Percentiles rank a stretch among this genome's conserved stretches.
Evolutionary conservation across 2,797 vertebrate genomes (phyloP).

Genomic region (Centroberyx gerrardi): DNA sequence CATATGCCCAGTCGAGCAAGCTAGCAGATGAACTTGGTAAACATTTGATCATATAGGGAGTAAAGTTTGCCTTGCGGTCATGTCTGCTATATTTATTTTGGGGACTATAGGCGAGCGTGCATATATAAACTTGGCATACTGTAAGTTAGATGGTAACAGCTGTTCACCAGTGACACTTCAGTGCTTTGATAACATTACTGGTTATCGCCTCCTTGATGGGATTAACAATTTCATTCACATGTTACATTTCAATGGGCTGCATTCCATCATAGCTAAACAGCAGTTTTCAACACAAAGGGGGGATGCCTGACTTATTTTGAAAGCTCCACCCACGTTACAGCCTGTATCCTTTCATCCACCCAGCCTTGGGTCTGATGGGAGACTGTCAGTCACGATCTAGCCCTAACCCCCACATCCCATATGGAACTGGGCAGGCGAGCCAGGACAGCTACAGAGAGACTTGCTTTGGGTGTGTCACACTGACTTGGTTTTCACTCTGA

Average conservation of each 20-base stretch:
- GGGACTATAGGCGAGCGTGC: background rate
- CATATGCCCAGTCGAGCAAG: background rate
- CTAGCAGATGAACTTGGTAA: background rate
- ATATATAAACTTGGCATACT: background rate
- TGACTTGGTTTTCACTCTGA: slow-evolving; percentile 26
- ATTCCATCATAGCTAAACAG: slow-evolving; percentile 38
- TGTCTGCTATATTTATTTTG: background rate
- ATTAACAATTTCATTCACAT: slow-evolving; percentile 10
- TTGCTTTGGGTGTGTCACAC: slow-evolving; percentile 64
- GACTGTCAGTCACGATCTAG: slow-evolving; percentile 39
- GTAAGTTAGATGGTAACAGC: background rate
- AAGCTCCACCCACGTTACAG: slow-evolving; percentile 59
- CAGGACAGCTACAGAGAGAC: slow-evolving; percentile 53
- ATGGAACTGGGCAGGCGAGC: slow-evolving; percentile 37
- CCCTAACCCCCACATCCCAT: slow-evolving; percentile 33
- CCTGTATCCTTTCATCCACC: slow-evolving; percentile 39
- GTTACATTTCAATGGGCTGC: slow-evolving; percentile 22
- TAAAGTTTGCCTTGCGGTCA: background rate
- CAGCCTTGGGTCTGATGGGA: slow-evolving; percentile 40
- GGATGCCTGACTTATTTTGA: slow-evolving; percentile 28
- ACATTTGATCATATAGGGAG: background rate
- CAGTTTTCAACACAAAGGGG: slow-evolving; percentile 15
- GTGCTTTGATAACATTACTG: background rate
- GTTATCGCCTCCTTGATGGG: background rate
- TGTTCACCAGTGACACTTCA: background rate